Conservation (phyloP, 1,140 invertebrate species). For the Globodera rostochiensis region DNA sequence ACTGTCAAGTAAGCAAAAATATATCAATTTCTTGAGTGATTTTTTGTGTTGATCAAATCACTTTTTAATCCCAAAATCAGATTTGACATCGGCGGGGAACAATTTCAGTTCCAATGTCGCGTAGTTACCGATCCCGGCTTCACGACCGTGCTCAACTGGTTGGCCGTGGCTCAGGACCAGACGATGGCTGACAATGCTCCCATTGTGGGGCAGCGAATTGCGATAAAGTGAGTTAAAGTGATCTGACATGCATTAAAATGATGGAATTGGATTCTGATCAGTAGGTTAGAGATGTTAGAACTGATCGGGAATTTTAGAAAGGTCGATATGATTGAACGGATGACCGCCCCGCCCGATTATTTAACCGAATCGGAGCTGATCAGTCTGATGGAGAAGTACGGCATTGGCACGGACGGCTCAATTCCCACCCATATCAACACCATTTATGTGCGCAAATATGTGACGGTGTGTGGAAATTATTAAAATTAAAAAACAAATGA, state of each 20-base stretch:
- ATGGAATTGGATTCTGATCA: neutral
- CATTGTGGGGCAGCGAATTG: constrained; percentile 72
- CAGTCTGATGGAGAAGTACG: constrained; percentile 96
- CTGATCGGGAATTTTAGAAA: constrained; percentile 60
- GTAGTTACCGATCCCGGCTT: constrained; percentile 87
- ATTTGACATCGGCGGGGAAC: constrained; percentile 77
- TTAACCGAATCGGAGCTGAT: constrained; percentile 96
- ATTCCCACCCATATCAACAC: constrained; percentile 99
- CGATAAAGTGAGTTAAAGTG: constrained; percentile 76
- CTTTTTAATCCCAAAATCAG: constrained; percentile 34
- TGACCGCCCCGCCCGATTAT: constrained; percentile 93
- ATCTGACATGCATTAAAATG: neutral
- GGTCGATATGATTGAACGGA: constrained; percentile 80
- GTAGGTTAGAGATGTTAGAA: too few relatives aligned
- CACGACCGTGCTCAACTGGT: constrained; percentile 89
- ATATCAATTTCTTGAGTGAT: neutral
- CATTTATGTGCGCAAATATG: constrained; percentile 95
- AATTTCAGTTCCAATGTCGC: constrained; percentile 82
- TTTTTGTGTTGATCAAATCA: neutral
- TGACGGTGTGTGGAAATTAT: constrained; percentile 72
- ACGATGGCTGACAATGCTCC: constrained; percentile 76
- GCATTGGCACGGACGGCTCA: constrained; percentile 96
- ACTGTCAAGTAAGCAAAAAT: constrained; percentile 48
- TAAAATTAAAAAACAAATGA: neutral
- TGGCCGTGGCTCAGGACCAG: constrained; percentile 81